Evolutionary conservation across 2,113 vertebrate species (phyloP).

Genomic region (Tachycineta bicolor): DNA sequence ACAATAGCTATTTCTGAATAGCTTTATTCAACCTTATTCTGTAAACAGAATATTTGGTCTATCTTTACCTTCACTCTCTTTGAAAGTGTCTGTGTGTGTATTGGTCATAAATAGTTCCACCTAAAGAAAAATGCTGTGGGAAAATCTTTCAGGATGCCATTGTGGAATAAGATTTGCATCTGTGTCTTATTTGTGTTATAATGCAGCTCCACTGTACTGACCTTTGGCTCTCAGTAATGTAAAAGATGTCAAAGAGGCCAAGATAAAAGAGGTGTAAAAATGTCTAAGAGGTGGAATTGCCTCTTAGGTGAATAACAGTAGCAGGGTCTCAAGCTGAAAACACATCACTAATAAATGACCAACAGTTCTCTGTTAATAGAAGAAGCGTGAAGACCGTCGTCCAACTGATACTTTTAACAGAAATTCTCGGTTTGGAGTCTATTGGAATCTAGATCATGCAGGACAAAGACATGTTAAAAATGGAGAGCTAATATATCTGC

Average conservation of each 20-base stretch:
- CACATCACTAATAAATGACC: neutral
- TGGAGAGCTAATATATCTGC: neutral
- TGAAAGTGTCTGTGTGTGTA: neutral
- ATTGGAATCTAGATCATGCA: neutral
- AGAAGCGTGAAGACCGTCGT: neutral
- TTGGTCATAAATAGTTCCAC: neutral
- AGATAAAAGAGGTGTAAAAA: neutral
- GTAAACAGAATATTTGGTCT: neutral
- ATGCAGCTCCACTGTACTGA: neutral
- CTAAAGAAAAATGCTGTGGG: neutral
- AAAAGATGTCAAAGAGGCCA: neutral
- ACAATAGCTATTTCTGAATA: neutral
- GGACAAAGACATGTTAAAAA: neutral
- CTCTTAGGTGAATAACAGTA: neutral
- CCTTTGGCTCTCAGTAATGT: neutral
- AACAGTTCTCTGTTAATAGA: neutral
- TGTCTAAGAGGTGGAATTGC: neutral
- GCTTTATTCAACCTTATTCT: neutral
- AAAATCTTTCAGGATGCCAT: neutral
- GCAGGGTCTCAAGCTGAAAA: neutral
- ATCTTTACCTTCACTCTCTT: neutral
- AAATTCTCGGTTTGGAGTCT: neutral
- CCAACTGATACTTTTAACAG: neutral
- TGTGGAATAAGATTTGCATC: neutral
- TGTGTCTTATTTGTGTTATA: neutral